These are phyloP conservation scores for Lottia gigantea DNA, from an alignment of 2,888 invertebrate genomes.

Conservation along the genomic window DNA sequence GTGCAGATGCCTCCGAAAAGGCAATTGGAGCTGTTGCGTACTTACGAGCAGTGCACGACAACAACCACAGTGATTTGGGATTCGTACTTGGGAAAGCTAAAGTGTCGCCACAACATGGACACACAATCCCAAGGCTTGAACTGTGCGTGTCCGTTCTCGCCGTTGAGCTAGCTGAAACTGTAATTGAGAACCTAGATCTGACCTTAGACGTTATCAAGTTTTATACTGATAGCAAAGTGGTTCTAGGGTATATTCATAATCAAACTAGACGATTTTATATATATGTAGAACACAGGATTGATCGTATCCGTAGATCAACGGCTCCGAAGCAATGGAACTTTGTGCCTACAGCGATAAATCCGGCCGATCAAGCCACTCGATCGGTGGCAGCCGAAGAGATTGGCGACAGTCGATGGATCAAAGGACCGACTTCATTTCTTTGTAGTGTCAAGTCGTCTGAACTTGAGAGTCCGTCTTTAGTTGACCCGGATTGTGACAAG, in stretches of 20 bases:
- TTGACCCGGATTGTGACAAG: too few species aligned
- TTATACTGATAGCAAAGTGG: conserved; percentile 17
- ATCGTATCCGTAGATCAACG: conserved; percentile 7
- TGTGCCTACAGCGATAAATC: conserved; percentile 14
- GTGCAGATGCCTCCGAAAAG: too few species aligned
- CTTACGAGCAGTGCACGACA: neutral
- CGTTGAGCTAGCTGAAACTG: neutral
- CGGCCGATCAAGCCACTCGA: too few species aligned
- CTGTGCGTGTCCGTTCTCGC: too few species aligned
- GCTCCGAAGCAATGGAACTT: conserved; percentile 17
- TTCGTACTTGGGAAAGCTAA: neutral
- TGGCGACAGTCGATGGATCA: too few species aligned
- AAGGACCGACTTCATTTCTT: too few species aligned
- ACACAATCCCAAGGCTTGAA: too few species aligned
- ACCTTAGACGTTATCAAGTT: neutral
- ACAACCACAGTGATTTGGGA: neutral
- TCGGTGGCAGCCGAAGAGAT: too few species aligned
- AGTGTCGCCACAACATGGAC: too few species aligned
- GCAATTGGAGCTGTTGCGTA: neutral
- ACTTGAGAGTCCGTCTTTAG: too few species aligned
- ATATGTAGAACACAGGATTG: conserved; percentile 14
- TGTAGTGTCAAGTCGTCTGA: too few species aligned
- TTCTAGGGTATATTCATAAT: conserved; percentile 13
- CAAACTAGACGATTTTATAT: conserved; percentile 15
- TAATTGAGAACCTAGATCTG: conserved; percentile 9